A percentile compares a stretch with the other conserved stretches of the same genome.
These are phyloP conservation scores for Orcinus orca DNA, from an alignment of 2,113 vertebrate genomes.

Conservation along the genomic window DNA sequence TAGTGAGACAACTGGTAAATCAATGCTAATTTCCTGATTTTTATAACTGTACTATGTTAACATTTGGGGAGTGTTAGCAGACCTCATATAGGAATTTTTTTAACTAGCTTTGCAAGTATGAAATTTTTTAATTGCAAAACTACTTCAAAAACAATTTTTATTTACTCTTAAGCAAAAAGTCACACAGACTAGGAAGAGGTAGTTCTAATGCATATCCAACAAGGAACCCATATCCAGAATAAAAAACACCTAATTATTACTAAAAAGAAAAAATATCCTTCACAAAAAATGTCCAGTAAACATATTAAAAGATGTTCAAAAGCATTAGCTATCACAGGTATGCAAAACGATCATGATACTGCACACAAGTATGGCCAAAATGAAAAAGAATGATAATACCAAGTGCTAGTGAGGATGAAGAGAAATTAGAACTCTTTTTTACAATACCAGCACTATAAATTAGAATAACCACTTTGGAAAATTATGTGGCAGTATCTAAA, in stretches of 20 bases:
- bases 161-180: background rate
- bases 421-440: background rate
- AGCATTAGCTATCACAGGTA: background rate
- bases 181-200: background rate
- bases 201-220: background rate
- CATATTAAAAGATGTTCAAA: background rate
- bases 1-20: background rate
- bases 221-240: background rate
- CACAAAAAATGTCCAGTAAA: background rate
- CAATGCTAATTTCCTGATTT: background rate
- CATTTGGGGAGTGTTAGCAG: background rate
- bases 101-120: background rate
- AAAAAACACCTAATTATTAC: background rate
- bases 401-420: background rate
- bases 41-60: background rate
- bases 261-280: background rate
- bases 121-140: background rate
- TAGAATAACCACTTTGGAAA: background rate
- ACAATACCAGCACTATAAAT: background rate
- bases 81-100: background rate
- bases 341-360: background rate
- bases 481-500: background rate
- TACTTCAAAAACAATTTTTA: background rate
- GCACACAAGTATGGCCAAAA: background rate
- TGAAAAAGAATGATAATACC: background rate